Percentiles rank a stretch among this genome's conserved stretches.
phyloP scores from a whole-genome alignment of 2,797 vertebrate species.

The Ambastaia sidthimunki region DNA sequence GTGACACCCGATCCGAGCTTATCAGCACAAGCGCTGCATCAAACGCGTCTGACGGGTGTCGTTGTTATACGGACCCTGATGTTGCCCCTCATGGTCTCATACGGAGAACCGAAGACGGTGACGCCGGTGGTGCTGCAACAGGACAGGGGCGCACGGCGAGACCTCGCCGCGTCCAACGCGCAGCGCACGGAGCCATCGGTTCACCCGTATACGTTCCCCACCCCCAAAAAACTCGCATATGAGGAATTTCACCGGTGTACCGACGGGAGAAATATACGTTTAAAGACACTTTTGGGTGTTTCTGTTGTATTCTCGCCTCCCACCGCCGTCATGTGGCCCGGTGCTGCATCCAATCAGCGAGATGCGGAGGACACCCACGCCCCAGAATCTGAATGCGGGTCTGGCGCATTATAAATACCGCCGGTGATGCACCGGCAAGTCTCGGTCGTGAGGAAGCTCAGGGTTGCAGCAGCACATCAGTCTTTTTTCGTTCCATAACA shows the following conservation, averaged over 20 bases:
- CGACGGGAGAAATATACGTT: slow-evolving; percentile 35
- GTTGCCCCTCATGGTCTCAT: slow-evolving; percentile 8
- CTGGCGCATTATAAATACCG: slow-evolving; percentile 87
- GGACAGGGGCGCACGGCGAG: background rate
- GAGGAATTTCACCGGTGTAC: slow-evolving; percentile 57
- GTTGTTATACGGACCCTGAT: background rate
- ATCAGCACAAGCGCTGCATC: background rate
- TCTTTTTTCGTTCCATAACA: slow-evolving; percentile 71
- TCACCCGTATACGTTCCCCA: slow-evolving; percentile 27
- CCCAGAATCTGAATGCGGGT: slow-evolving; percentile 80
- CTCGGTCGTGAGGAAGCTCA: slow-evolving; percentile 83
- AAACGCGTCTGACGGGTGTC: background rate
- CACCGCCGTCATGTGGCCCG: slow-evolving; percentile 77
- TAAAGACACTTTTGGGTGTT: slow-evolving; percentile 50
- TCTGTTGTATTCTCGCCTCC: slow-evolving; percentile 68
- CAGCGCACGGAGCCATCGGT: slow-evolving; percentile 8
- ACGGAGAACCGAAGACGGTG: background rate
- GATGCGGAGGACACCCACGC: slow-evolving; percentile 80
- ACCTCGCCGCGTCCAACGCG: background rate
- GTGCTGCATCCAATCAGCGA: slow-evolving; percentile 82
- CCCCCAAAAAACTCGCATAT: slow-evolving; percentile 59
- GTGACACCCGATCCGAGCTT: background rate
- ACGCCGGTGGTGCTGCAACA: background rate
- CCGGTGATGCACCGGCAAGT: slow-evolving; percentile 82
- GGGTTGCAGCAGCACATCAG: slow-evolving; percentile 80